Base-by-base conservation (phyloP, 2,113 vertebrate species). In the Mus pahari region DNA sequence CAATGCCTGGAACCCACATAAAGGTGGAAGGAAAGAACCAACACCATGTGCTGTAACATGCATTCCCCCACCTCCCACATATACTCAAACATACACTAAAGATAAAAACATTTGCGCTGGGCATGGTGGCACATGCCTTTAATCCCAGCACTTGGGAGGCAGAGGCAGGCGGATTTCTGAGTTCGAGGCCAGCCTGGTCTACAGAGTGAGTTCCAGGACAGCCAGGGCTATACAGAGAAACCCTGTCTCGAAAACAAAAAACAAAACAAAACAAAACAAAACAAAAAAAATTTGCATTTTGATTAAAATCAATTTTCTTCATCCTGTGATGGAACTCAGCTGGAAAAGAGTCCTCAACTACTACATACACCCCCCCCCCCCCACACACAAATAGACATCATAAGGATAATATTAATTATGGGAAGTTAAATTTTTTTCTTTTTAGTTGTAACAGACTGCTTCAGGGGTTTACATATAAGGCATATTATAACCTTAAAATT, bases 371-470 rank as follows among this genome's bases (percentile, higher is more conserved):
- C n/a, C n/a, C n/a, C n/a, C n/a, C n/a, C n/a, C 60, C 91, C 55
- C 62, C 3, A 88, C 66, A 55, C 3, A 89, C 48, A 42, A 19
- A 77, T 33, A 90, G 19, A 28, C 28, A 88, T 78, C 68, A 77
- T 68, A 96, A 92, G 28, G 39, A 33, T 24, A 95, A 9, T 55
- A 26, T 84, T 78, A 90, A 70, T 36, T 73, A 73, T 5, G 6
- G 87, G 81, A 95, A 33, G 39, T 58, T 77, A 89, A 94, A n/a
- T 78, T 74, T 79, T 95, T 70, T 89, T 74, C 39, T 88, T 74
- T 36, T 91, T 48, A 94, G 83, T 77, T 81, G 1, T 83, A 31
- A 84, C 19, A 82, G 55, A 75, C 55, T 87, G 78, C 45, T 77
- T 92, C 82, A 92, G 2, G 81, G 45, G 17, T 12, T 94, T 70